These are phyloP conservation scores for Anguilla pacifica DNA, from an alignment of 2,797 vertebrate species.

Conservation along the genomic window DNA sequence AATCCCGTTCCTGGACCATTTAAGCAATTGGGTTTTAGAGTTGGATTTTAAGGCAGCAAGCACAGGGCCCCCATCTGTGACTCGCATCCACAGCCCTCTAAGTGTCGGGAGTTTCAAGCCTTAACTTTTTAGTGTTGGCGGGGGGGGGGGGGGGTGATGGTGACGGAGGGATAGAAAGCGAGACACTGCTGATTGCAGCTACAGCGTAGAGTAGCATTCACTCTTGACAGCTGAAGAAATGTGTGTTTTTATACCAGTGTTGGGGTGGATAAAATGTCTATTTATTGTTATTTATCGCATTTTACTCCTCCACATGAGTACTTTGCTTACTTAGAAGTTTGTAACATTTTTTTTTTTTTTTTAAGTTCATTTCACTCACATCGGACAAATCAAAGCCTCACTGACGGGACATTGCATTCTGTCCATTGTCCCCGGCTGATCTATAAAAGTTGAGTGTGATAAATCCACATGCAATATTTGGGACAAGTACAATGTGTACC, in stretches of 20 bases:
- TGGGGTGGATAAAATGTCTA: slow-evolving; percentile 22
- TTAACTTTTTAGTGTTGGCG: background rate
- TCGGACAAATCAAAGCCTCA: background rate
- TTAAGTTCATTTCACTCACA: background rate
- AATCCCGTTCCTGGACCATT: background rate
- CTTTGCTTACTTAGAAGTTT: background rate
- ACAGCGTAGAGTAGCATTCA: background rate
- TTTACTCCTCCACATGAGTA: slow-evolving; percentile 12
- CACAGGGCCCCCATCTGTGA: background rate
- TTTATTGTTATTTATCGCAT: slow-evolving; percentile 30
- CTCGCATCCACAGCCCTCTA: background rate
- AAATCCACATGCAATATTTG: slow-evolving; percentile 3
- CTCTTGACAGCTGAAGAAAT: background rate
- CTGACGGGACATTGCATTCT: background rate
- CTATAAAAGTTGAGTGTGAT: background rate
- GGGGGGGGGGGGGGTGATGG: background rate
- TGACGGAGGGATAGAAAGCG: background rate
- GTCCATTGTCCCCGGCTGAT: slow-evolving; percentile 12
- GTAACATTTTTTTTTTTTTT: slow-evolving; percentile 1
- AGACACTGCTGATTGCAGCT: background rate
- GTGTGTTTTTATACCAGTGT: slow-evolving; percentile 18
- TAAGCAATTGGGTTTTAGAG: slow-evolving; percentile 16
- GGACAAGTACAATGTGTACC: background rate
- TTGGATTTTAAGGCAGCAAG: slow-evolving; percentile 14
- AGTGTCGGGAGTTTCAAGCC: background rate